Evolutionary conservation across 1,140 invertebrate species (phyloP).

Genomic region (Euura saliciscinereae): DNA sequence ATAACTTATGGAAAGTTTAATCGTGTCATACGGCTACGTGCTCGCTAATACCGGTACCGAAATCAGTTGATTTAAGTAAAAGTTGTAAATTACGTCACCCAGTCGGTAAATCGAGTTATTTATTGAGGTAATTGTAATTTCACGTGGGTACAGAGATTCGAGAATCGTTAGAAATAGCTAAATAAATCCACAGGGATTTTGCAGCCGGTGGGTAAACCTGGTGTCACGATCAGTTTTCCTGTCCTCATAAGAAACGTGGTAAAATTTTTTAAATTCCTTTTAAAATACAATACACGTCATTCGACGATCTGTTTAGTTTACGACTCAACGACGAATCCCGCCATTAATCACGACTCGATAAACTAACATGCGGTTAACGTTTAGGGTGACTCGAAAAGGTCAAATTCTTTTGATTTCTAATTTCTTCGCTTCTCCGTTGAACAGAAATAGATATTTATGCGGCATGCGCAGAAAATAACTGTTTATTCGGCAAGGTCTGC

Average conservation of each 20-base stretch:
- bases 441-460: too few species aligned
- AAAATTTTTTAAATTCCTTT: neutral
- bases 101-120: neutral
- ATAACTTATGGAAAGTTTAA: too few species aligned
- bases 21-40: too few species aligned
- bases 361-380: neutral
- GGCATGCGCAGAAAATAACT: too few species aligned
- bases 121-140: neutral
- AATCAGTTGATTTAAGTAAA: constrained; percentile 4
- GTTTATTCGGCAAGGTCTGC: too few species aligned
- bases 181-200: too few species aligned
- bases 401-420: neutral
- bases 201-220: too few species aligned
- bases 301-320: neutral
- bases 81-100: neutral
- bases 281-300: neutral
- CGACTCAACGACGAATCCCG: neutral
- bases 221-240: too few species aligned
- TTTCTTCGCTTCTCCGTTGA: neutral
- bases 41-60: neutral
- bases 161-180: too few species aligned
- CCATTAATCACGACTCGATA: neutral
- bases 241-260: too few species aligned
- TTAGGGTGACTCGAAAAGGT: neutral
- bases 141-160: neutral